Conservation (phyloP, 2,113 vertebrate species). For the Edolisoma coerulescens region DNA sequence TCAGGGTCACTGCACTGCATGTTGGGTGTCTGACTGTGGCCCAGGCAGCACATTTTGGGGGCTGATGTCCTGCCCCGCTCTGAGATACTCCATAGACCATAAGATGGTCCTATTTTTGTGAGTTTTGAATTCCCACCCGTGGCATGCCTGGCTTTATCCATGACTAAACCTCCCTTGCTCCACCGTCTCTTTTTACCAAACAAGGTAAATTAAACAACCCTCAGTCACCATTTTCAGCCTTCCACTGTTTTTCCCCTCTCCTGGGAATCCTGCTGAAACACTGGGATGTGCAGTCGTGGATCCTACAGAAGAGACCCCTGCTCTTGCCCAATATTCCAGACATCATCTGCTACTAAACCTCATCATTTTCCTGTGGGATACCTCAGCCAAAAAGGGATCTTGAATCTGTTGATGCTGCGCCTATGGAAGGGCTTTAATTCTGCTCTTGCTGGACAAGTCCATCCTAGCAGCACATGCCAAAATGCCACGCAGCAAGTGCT, state of each 20-base stretch:
- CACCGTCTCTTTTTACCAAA: background rate
- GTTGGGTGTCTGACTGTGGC: background rate
- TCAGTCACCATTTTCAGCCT: background rate
- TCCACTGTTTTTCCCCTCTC: background rate
- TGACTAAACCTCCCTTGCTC: background rate
- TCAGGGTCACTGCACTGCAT: accelerated
- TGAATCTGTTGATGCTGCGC: background rate
- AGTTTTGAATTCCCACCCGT: background rate
- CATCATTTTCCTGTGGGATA: background rate
- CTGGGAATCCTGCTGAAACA: background rate
- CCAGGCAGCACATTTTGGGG: background rate
- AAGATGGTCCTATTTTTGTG: background rate
- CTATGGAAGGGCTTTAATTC: background rate
- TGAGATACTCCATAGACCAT: background rate
- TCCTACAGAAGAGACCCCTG: background rate
- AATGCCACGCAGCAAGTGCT: background rate
- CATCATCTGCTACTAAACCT: background rate
- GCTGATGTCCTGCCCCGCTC: background rate
- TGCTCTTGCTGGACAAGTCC: accelerated
- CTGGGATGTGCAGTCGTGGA: background rate
- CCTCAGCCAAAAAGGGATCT: background rate
- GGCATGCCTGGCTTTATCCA: background rate
- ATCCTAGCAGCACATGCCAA: background rate
- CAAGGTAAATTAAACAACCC: background rate
- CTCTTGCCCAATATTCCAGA: background rate